Conservation (phyloP, 2,113 vertebrate species). For the Chloroceryle aenea region DNA sequence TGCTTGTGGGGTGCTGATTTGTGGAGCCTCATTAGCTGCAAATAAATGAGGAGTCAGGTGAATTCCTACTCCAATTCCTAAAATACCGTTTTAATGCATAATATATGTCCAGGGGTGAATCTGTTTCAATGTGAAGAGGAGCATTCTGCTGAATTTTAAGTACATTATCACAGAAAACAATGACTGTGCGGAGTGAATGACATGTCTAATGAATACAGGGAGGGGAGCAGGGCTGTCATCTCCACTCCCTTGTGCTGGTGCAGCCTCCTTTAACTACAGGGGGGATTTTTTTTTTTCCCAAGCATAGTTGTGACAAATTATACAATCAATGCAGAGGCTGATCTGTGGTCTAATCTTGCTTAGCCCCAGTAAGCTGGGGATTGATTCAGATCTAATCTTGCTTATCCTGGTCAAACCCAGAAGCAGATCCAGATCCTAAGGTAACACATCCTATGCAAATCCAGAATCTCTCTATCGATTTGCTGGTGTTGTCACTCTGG, state of each 20-base stretch:
- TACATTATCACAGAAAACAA: not conserved
- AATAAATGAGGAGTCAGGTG: slow-evolving; percentile 18
- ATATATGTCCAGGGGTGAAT: not conserved
- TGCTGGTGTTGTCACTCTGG: rapidly evolving
- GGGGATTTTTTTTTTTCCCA: not conserved
- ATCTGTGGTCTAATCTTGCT: slow-evolving; percentile 56
- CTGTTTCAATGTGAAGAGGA: not conserved
- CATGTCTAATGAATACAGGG: not conserved
- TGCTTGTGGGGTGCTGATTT: not conserved
- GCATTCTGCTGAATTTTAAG: not conserved
- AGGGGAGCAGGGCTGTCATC: not conserved
- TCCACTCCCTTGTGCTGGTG: not conserved
- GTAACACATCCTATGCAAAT: not conserved
- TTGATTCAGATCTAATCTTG: slow-evolving; percentile 66
- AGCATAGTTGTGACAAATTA: slow-evolving; percentile 19
- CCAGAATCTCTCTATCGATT: not conserved
- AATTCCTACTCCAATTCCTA: not conserved
- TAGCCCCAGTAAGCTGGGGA: not conserved
- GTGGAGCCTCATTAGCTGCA: not conserved
- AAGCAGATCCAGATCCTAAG: slow-evolving; percentile 31
- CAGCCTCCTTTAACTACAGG: not conserved
- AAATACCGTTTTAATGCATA: not conserved
- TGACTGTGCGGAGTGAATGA: not conserved
- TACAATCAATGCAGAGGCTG: not conserved
- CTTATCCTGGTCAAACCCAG: slow-evolving; percentile 45